Percentiles rank a stretch among this genome's conserved stretches.
These are phyloP conservation scores for Brachionus angularis DNA, from an alignment of 1,140 invertebrate genomes.

Conservation along the genomic window DNA sequence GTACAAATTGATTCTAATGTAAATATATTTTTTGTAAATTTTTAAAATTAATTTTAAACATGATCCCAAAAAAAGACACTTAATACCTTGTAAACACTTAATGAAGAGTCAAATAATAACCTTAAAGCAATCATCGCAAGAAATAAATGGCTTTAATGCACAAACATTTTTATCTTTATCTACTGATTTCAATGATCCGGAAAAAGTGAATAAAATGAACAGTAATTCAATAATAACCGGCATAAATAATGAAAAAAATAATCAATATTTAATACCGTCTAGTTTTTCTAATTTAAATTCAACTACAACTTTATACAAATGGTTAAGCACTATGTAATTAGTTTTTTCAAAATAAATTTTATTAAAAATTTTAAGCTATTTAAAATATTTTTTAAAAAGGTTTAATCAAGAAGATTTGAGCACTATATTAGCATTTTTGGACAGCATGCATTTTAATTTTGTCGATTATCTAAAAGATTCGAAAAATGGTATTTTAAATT, in stretches of 20 bases:
- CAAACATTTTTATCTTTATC: conserved; percentile 31
- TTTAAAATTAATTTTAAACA: neutral
- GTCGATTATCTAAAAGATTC: conserved; percentile 70
- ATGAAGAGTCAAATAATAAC: conserved; percentile 41
- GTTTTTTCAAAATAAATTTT: neutral
- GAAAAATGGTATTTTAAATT: conserved; percentile 65
- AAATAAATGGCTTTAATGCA: conserved; percentile 21
- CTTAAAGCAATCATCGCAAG: neutral
- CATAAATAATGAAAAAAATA: neutral
- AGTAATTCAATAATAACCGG: conserved; percentile 7
- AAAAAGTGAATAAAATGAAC: neutral
- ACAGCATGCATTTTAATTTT: conserved; percentile 48
- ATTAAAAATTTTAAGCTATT: neutral
- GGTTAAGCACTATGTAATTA: conserved; percentile 10
- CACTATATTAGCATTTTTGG: neutral
- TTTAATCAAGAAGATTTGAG: neutral
- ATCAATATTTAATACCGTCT: neutral
- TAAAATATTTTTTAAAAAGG: neutral
- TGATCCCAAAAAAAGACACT: neutral
- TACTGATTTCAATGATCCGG: conserved; percentile 18
- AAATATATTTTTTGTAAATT: conserved; percentile 42
- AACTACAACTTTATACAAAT: neutral
- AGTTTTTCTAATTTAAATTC: neutral
- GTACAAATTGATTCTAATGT: conserved; percentile 80
- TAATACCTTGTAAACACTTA: conserved; percentile 37